These are phyloP conservation scores for Zelostemma sp. DNA, from an alignment of 1,140 invertebrate genomes.

Conservation along the genomic window DNA sequence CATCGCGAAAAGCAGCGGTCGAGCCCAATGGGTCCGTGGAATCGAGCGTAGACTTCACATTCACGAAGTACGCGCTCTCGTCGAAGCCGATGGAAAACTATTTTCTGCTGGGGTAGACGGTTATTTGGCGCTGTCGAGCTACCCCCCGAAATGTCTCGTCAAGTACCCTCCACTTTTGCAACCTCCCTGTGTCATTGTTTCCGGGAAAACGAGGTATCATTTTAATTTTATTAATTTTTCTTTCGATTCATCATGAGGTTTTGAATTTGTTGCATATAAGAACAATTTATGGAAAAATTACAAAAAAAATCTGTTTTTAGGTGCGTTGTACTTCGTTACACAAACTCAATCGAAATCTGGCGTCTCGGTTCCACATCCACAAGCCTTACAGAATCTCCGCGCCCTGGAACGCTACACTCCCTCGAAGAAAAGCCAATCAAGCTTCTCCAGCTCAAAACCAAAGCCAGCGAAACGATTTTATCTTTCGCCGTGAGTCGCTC, in stretches of 20 bases:
- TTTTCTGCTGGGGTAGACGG: slow-evolving; percentile 86
- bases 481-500: slow-evolving; percentile 78
- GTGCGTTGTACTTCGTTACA: slow-evolving; percentile 78
- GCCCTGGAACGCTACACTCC: slow-evolving; percentile 51
- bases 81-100: slow-evolving; percentile 75
- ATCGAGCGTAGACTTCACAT: slow-evolving; percentile 83
- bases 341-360: slow-evolving; percentile 77
- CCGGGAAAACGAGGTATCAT: slow-evolving; percentile 65
- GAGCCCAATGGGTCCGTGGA: slow-evolving; percentile 82
- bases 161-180: slow-evolving; percentile 81
- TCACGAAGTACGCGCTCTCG: slow-evolving; percentile 85
- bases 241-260: no score
- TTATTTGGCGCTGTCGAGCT: slow-evolving; percentile 77
- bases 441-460: slow-evolving; percentile 75
- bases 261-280: no score
- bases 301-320: slow-evolving; percentile 40
- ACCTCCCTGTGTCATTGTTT: slow-evolving; percentile 73
- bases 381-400: slow-evolving; percentile 31
- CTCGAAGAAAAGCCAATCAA: slow-evolving; percentile 75
- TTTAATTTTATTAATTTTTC: neutral
- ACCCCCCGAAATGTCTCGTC: slow-evolving; percentile 75
- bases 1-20: slow-evolving; percentile 71
- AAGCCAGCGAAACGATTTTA: slow-evolving; percentile 74
- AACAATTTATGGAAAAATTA: neutral
- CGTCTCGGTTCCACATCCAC: slow-evolving; percentile 68